Evolutionary conservation across 35 echinoderm and acorn worm species (phyloP).

Genomic region (Diadema setosum): DNA sequence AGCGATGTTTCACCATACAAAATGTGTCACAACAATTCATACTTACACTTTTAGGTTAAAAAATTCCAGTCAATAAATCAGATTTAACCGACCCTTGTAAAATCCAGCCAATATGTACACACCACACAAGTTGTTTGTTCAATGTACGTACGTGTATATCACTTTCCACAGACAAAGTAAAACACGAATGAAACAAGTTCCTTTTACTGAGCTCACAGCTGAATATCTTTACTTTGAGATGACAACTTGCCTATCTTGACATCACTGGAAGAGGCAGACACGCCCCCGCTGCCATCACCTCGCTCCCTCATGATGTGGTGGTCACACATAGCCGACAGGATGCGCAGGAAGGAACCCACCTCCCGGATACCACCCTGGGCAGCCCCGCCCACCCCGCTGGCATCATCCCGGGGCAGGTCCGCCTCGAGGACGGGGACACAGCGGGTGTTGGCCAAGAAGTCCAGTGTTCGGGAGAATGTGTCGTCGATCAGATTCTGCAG

Average conservation of each 20-base stretch:
- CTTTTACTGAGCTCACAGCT: no score
- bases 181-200: no score
- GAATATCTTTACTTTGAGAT: no score
- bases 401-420: background rate
- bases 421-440: conserved; percentile 48
- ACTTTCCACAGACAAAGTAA: no score
- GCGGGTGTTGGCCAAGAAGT: conserved; percentile 58
- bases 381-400: background rate
- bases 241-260: background rate
- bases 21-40: no score
- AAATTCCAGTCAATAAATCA: no score
- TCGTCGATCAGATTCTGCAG: conserved; percentile 69
- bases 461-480: conserved; percentile 55
- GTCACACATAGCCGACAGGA: conserved; percentile 74
- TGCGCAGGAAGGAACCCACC: conserved; percentile 70
- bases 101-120: no score
- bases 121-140: no score
- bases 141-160: no score
- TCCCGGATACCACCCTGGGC: conserved; percentile 51
- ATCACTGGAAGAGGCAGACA: background rate
- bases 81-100: no score
- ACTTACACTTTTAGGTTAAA: no score
- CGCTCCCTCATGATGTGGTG: conserved; percentile 51
- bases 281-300: background rate
- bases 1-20: no score